Evolutionary conservation across 2,113 vertebrate genomes (phyloP).

Genomic region (Holacanthus passer): DNA sequence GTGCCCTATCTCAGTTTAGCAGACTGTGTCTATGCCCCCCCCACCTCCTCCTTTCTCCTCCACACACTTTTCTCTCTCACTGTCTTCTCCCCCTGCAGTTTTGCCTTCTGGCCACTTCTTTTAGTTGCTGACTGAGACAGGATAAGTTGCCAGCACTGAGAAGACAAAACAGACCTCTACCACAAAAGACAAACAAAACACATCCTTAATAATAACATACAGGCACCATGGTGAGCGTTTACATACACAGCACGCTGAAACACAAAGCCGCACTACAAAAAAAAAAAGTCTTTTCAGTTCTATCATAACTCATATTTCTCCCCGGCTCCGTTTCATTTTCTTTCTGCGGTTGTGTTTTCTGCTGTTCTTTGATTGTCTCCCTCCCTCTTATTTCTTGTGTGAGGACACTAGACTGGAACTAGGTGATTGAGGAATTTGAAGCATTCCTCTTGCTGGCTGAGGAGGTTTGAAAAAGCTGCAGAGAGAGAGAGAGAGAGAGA

Average conservation of each 20-base stretch:
- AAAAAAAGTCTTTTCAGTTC: neutral
- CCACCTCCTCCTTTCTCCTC: conserved; percentile 7
- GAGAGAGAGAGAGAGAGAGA: conserved; percentile 50
- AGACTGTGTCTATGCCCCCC: conserved; percentile 42
- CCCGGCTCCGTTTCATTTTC: conserved; percentile 12
- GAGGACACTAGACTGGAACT: conserved; percentile 68
- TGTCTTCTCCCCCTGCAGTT: conserved; percentile 69
- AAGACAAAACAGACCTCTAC: conserved; percentile 74
- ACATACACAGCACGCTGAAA: conserved; percentile 35
- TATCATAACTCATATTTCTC: conserved; percentile 25
- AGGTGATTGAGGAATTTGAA: conserved; percentile 79
- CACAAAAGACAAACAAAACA: conserved; percentile 71
- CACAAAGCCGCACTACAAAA: conserved; percentile 15
- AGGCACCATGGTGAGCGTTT: conserved; percentile 51
- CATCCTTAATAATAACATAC: conserved; percentile 62
- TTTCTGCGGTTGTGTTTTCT: conserved; percentile 37
- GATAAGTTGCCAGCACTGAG: conserved; percentile 67
- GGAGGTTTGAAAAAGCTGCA: conserved; percentile 62
- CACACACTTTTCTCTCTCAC: conserved; percentile 42
- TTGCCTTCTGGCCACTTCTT: conserved; percentile 76
- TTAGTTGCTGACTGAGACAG: conserved; percentile 75
- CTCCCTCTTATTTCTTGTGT: conserved; percentile 41
- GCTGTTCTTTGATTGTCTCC: conserved; percentile 28
- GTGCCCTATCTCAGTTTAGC: conserved; percentile 55
- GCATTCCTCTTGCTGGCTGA: conserved; percentile 74